phyloP scores from a whole-genome alignment of 2,888 invertebrate species.

The Synergus itoensis region DNA sequence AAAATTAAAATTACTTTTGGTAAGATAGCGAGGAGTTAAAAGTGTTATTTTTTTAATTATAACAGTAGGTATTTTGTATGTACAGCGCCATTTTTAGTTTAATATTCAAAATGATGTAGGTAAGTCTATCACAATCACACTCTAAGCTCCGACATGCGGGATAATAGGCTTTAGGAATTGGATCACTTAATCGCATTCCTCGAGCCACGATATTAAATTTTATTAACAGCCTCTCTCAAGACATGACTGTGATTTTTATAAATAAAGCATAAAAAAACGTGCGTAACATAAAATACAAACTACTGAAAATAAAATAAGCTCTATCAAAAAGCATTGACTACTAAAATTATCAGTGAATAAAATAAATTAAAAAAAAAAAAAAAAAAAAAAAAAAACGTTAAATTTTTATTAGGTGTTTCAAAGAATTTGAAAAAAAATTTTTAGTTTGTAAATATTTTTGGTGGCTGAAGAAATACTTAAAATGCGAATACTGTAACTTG shows the following conservation, averaged over 20 bases:
- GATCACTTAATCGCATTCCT: conserved; percentile 46
- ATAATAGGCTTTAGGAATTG: conserved; percentile 53
- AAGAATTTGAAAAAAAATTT: background rate
- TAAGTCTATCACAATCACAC: conserved; percentile 77
- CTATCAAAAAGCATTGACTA: background rate
- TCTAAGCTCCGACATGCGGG: conserved; percentile 75
- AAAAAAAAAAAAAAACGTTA: background rate
- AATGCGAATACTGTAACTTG: conserved; percentile 6
- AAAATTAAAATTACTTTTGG: conserved; percentile 51
- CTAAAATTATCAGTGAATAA: background rate
- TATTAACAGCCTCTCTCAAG: conserved; percentile 1
- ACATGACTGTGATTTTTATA: background rate
- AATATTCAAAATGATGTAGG: conserved; percentile 67
- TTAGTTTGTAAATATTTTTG: background rate
- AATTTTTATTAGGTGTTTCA: background rate
- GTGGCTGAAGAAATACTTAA: conserved; percentile 25
- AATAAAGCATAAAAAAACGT: background rate
- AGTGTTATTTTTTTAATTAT: conserved; percentile 46
- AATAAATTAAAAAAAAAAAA: background rate
- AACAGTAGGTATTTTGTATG: conserved; percentile 52
- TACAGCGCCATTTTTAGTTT: conserved; percentile 60
- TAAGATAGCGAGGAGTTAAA: conserved; percentile 60
- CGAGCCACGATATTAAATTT: conserved; percentile 46
- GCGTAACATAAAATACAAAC: background rate
- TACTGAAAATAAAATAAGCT: background rate